phyloP scores from a whole-genome alignment of 2,113 vertebrate genomes.

The Percopsis transmontana region DNA sequence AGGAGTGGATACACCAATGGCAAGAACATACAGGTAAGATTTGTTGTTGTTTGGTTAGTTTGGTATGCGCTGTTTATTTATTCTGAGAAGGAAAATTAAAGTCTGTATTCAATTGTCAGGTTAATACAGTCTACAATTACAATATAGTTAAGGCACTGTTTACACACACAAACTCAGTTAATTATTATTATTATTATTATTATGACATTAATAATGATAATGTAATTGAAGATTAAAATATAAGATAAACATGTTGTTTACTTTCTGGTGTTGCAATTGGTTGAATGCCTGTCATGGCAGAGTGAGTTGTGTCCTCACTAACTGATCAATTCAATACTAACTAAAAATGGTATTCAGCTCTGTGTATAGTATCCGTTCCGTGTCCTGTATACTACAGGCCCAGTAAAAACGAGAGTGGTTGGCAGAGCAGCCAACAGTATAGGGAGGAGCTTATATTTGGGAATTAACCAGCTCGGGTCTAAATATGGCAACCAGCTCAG shows the following conservation, averaged over 20 bases:
- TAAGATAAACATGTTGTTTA: not conserved
- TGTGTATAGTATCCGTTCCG: slow-evolving; percentile 17
- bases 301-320: not conserved
- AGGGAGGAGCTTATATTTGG: slow-evolving; percentile 61
- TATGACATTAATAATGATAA: not conserved
- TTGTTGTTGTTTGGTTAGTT: not conserved
- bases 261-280: not conserved
- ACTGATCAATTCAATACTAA: not conserved
- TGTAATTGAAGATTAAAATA: not conserved
- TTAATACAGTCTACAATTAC: not conserved
- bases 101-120: not conserved
- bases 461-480: slow-evolving; percentile 73
- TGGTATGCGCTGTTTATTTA: not conserved
- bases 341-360: not conserved
- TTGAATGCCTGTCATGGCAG: not conserved
- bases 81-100: not conserved
- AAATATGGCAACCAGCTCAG: slow-evolving; percentile 66
- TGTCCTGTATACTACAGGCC: not conserved
- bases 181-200: too few species aligned
- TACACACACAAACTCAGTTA: not conserved
- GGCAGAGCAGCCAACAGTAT: slow-evolving; percentile 19
- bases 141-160: not conserved
- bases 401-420: slow-evolving; percentile 20
- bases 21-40: slow-evolving; percentile 52
- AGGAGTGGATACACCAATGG: slow-evolving; percentile 24